Conservation (phyloP, 2,797 vertebrate species). For the Tachyglossus aculeatus region DNA sequence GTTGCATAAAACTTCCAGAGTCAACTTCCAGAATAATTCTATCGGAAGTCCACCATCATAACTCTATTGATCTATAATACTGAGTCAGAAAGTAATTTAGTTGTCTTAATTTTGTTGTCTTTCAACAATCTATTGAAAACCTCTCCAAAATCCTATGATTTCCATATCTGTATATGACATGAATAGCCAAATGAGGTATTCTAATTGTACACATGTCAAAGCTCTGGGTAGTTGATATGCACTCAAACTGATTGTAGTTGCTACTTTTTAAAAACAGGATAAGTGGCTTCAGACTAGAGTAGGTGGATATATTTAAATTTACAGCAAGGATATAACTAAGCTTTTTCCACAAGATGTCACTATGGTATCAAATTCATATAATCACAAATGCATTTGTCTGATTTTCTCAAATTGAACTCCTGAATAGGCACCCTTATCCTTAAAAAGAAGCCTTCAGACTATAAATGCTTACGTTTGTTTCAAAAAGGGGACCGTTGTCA, state of each 20-base stretch:
- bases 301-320: neutral
- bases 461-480: too few species aligned
- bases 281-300: conserved; percentile 2
- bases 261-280: conserved; percentile 4
- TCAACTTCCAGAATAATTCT: neutral
- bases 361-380: conserved; percentile 33
- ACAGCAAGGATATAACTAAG: neutral
- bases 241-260: neutral
- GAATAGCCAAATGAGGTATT: neutral
- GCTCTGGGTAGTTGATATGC: too few species aligned
- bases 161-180: neutral
- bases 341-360: conserved; percentile 56
- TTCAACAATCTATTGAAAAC: neutral
- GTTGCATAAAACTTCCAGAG: neutral
- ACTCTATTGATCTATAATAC: neutral
- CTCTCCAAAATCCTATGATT: neutral
- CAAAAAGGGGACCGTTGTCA: too few species aligned
- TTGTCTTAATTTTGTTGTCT: too few species aligned
- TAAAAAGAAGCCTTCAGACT: neutral
- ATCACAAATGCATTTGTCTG: conserved; percentile 35
- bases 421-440: neutral
- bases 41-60: neutral
- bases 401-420: neutral
- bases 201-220: neutral
- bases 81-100: conserved; percentile 32